phyloP scores from a whole-genome alignment of 2,797 vertebrate genomes.

The Myotis myotis region DNA sequence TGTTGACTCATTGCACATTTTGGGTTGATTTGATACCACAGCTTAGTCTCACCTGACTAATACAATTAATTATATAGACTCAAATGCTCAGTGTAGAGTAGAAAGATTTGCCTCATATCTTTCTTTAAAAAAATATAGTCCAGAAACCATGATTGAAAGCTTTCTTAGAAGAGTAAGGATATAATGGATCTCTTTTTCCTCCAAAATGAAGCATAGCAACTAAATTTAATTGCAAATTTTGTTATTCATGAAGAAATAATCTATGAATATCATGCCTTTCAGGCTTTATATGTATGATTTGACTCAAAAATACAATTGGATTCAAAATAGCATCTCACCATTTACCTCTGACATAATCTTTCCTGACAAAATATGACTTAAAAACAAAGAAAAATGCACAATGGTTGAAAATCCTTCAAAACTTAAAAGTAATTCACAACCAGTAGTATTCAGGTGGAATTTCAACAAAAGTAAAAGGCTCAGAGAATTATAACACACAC shows the following conservation, averaged over 20 bases:
- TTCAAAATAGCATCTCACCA: conserved; percentile 40
- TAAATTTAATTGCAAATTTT: conserved; percentile 54
- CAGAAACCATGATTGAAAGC: background rate
- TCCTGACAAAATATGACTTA: background rate
- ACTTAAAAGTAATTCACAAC: background rate
- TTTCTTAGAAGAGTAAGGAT: background rate
- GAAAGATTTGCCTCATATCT: background rate
- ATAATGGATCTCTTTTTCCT: background rate
- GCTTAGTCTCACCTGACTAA: background rate
- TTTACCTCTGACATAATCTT: conserved; percentile 32
- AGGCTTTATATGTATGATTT: background rate
- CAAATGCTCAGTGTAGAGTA: background rate
- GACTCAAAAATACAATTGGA: conserved; percentile 7
- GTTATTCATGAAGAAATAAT: background rate
- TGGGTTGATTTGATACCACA: background rate
- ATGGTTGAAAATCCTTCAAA: background rate
- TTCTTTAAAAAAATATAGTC: background rate
- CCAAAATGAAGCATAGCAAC: background rate
- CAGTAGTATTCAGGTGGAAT: background rate
- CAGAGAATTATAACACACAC: background rate
- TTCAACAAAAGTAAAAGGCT: background rate
- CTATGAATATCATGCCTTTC: background rate
- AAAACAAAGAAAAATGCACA: background rate
- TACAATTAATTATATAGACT: background rate
- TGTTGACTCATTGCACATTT: background rate